Base-by-base conservation (phyloP, 1,140 invertebrate genomes). In the Maniola jurtina region DNA sequence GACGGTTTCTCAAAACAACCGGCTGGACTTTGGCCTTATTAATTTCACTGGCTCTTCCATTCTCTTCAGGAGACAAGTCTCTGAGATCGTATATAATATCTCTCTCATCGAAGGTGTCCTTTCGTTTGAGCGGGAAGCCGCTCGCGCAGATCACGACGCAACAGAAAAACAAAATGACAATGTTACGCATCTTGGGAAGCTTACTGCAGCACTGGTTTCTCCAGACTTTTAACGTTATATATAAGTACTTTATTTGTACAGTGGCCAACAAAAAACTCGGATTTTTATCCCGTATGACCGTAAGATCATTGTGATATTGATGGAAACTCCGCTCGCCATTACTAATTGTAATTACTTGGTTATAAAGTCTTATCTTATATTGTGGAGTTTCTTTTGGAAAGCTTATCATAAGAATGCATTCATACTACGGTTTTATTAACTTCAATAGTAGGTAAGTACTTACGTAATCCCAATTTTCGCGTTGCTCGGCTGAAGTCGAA, bases 101-200 rank as follows among this genome's bases (percentile, higher is more conserved):
- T 45, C 1, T 11, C 13, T 45, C 42, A 11, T 45, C 5, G 9
- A 13, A 13, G 5, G 42, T 4, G 25, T 4, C 42, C 38, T 36
- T 11, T 6, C 38, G 7, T 5, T 11, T 11, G 5, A 13, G 42
- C 5, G 42, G 9, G 9, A n/a, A 5, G 9, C 1, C 9, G 10
- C 9, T 11, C 5, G 42, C 42, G 42, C 42, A 45, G 10, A 11
- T n/a, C n/a, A n/a, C 42, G 42, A 25, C 42, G 42, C 42, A 45
- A 11, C 9, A 45, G 5, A 45, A n/a, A n/a, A 11, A n/a, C 42
- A 45, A 9, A 13, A n/a, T 13, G 42, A 45, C 11, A 9, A 60
- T 40, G 64, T 36, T 66, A 6, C n/a, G 35, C 64, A 66, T 66
- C n/a, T 60, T 66, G 42, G n/a, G 34, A 42, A 66, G 57, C 48